phyloP scores from a whole-genome alignment of 2,888 invertebrate genomes.

The Acholoe squamosa region DNA sequence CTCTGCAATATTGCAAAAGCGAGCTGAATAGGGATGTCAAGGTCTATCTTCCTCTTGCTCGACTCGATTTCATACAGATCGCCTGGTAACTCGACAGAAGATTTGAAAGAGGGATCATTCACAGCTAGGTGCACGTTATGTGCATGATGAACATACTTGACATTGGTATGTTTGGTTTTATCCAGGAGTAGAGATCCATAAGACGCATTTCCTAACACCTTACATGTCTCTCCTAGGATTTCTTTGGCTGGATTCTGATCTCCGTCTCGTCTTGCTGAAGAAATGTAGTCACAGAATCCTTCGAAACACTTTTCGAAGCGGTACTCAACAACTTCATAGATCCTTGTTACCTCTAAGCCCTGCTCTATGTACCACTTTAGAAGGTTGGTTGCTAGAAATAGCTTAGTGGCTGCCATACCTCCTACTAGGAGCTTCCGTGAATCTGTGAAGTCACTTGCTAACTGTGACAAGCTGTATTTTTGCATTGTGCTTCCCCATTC shows the following conservation, averaged over 20 bases:
- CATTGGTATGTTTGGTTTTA: slow-evolving; percentile 43
- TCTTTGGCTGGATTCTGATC: too few species aligned
- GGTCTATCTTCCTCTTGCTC: slow-evolving; percentile 67
- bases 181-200: slow-evolving; percentile 50
- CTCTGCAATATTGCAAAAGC: slow-evolving; percentile 71
- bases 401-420: slow-evolving; percentile 52
- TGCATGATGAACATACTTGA: too few species aligned
- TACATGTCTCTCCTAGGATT: slow-evolving; percentile 19
- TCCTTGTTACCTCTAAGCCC: slow-evolving; percentile 58
- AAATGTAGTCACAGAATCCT: slow-evolving; percentile 23
- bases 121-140: too few species aligned
- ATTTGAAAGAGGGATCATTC: too few species aligned
- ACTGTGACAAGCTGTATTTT: neutral
- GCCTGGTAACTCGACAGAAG: too few species aligned
- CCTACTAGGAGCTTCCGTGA: slow-evolving; percentile 28
- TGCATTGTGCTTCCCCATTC: slow-evolving; percentile 43
- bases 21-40: slow-evolving; percentile 70
- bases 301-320: slow-evolving; percentile 20
- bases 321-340: slow-evolving; percentile 64
- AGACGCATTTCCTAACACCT: slow-evolving; percentile 55
- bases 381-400: slow-evolving; percentile 64
- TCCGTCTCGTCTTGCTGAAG: too few species aligned
- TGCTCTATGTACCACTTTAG: slow-evolving; percentile 65
- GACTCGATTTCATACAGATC: slow-evolving; percentile 65
- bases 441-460: neutral